Conservation (phyloP, 2,888 invertebrate species). For the Dilophus febrilis region DNA sequence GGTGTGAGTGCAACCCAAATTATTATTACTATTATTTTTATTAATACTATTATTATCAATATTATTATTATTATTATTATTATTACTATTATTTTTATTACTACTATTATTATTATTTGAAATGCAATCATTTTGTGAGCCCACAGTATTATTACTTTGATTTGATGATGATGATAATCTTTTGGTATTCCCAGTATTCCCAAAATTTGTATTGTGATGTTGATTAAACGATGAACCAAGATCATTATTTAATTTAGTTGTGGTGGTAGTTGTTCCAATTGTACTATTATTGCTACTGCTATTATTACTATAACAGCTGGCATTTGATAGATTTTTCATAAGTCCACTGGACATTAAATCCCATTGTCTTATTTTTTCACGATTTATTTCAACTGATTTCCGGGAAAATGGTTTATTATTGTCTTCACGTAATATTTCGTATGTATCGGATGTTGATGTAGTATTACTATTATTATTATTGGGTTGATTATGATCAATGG, state of each 20-base stretch:
- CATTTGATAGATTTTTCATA: conserved; percentile 37
- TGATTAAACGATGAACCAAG: conserved; percentile 22
- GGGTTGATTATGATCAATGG: conserved; percentile 11
- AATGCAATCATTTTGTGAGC: conserved; percentile 12
- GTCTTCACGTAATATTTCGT: conserved; percentile 28
- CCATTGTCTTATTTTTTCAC: conserved; percentile 76
- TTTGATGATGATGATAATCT: conserved; percentile 21
- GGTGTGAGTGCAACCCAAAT: conserved; percentile 6
- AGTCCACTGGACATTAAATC: conserved; percentile 73
- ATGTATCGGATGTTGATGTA: conserved; percentile 18
- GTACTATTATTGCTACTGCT: too few species aligned
- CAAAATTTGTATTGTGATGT: conserved; percentile 23
- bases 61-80: too few species aligned
- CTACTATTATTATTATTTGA: conserved; percentile 16
- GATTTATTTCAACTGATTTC: conserved; percentile 50
- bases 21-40: conserved; percentile 14
- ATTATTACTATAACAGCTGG: too few species aligned
- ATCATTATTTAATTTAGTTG: neutral
- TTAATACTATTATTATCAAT: too few species aligned
- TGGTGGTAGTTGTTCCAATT: too few species aligned
- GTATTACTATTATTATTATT: neutral
- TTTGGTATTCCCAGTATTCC: conserved; percentile 30
- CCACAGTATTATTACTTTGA: conserved; percentile 28
- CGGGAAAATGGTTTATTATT: conserved; percentile 19
- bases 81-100: too few species aligned